Percentiles rank a stretch among this genome's conserved stretches.
Evolutionary conservation across 2,797 vertebrate species (phyloP).

Genomic region (Garrulus glandarius): DNA sequence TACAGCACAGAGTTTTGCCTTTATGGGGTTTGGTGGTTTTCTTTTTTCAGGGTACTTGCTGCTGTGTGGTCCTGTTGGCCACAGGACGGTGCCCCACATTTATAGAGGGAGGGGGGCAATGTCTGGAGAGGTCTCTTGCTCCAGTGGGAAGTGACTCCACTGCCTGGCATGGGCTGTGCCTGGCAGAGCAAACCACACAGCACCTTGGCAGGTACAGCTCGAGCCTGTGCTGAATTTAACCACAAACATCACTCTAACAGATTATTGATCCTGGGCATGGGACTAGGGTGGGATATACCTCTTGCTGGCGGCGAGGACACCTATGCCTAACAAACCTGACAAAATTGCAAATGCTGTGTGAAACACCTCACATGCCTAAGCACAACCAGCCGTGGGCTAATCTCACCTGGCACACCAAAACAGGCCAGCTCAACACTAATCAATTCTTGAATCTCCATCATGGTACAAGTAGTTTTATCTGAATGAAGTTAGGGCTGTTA

Average conservation of each 20-base stretch:
- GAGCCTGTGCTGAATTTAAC: neutral
- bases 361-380: neutral
- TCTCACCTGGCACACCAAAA: neutral
- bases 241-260: neutral
- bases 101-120: neutral
- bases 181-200: neutral
- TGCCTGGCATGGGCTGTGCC: neutral
- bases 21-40: neutral
- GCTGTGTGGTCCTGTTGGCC: neutral
- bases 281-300: neutral
- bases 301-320: neutral
- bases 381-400: accelerated
- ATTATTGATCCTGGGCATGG: neutral
- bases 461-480: neutral
- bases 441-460: neutral
- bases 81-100: neutral
- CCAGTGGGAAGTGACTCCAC: neutral
- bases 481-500: neutral
- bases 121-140: neutral
- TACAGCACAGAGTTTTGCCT: neutral
- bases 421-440: neutral
- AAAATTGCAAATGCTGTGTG: neutral
- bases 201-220: neutral
- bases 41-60: neutral
- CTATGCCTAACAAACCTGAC: neutral